Percentiles rank a stretch among this genome's conserved stretches.
These are phyloP conservation scores for Megamerina dolium DNA, from an alignment of 2,888 invertebrate genomes.

Conservation along the genomic window DNA sequence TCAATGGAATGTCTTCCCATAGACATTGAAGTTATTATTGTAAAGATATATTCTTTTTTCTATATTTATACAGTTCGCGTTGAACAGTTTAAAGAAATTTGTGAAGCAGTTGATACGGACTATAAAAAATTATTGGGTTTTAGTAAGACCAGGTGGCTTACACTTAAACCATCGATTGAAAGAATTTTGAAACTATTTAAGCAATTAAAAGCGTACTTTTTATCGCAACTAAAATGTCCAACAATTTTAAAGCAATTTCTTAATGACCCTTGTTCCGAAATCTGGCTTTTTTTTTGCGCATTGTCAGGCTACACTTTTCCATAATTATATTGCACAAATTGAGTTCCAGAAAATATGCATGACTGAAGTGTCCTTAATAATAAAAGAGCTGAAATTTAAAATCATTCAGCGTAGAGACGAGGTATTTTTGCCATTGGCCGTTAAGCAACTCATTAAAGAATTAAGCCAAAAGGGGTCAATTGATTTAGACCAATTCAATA, in stretches of 20 bases:
- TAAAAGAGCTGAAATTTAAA: constrained; percentile 13
- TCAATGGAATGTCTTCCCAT: constrained; percentile 15
- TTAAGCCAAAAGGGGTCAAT: constrained; percentile 9
- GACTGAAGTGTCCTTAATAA: constrained; percentile 14
- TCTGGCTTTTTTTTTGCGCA: no score
- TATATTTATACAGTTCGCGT: constrained; percentile 16
- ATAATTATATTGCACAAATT: constrained; percentile 14
- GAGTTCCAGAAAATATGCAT: constrained; percentile 18
- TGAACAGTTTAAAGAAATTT: constrained; percentile 8
- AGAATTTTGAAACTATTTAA: constrained; percentile 16
- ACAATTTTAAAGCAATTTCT: no score
- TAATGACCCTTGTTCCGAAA: no score
- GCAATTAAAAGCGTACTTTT: constrained; percentile 14
- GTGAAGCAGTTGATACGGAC: constrained; percentile 6
- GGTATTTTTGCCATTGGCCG: constrained; percentile 11
- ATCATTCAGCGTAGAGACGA: constrained; percentile 12
- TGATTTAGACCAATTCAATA: constrained; percentile 5
- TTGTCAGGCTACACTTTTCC: constrained; percentile 17
- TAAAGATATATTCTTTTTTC: constrained; percentile 16
- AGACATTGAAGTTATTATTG: constrained; percentile 17
- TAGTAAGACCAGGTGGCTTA: constrained; percentile 10
- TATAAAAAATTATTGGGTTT: constrained; percentile 9
- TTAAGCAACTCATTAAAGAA: constrained; percentile 11
- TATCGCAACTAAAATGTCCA: constrained; percentile 8
- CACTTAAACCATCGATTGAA: constrained; percentile 16